Evolutionary conservation across 2,888 invertebrate genomes (phyloP).

Genomic region (Entomobrya multifasciata): DNA sequence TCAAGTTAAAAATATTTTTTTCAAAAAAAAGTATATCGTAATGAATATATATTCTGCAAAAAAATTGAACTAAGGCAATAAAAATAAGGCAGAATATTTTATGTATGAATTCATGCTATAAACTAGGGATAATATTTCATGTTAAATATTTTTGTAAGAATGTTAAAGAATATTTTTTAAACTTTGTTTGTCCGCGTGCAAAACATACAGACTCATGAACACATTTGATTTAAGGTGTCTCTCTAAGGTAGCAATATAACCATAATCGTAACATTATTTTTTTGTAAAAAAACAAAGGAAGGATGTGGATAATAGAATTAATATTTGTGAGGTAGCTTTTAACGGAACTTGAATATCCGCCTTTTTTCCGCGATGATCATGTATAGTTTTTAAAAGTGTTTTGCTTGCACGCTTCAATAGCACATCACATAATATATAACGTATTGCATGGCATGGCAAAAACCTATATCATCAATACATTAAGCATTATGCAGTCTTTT

Average conservation of each 20-base stretch:
- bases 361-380: constrained; percentile 51
- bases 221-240: constrained; percentile 27
- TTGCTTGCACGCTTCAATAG: background rate
- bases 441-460: background rate
- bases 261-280: constrained; percentile 18
- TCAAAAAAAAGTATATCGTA: background rate
- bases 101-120: no score
- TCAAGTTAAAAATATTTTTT: background rate
- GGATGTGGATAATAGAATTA: constrained; percentile 72
- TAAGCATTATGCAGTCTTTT: no score
- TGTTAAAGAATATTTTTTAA: no score
- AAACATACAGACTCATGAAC: no score
- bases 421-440: background rate
- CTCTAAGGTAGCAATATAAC: constrained; percentile 29
- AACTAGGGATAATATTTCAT: no score
- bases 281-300: constrained; percentile 56
- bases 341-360: constrained; percentile 69
- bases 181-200: no score
- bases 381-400: background rate
- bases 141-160: no score
- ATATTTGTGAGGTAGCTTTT: constrained; percentile 63
- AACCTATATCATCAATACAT: no score
- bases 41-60: background rate
- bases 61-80: constrained; percentile 9
- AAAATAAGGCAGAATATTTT: constrained; percentile 9